phyloP scores from a whole-genome alignment of 2,797 vertebrate genomes.

The Cossypha caffra region DNA sequence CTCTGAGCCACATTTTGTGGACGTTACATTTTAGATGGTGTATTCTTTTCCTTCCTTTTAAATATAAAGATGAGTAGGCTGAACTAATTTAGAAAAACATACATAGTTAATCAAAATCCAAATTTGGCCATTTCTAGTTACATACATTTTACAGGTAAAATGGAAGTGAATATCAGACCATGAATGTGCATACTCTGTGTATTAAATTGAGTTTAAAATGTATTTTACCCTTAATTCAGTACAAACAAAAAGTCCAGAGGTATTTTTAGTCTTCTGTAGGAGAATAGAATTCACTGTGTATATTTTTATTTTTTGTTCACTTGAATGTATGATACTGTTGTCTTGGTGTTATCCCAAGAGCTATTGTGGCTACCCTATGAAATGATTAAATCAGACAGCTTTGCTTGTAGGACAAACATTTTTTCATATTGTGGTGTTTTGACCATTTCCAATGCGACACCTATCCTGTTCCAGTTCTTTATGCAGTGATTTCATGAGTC shows the following conservation, averaged over 20 bases:
- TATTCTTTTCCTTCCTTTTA: background rate
- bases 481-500: conserved; percentile 52
- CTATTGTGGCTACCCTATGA: background rate
- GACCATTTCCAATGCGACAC: conserved; percentile 20
- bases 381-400: conserved; percentile 24
- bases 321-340: background rate
- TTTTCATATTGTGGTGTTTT: background rate
- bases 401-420: conserved; percentile 26
- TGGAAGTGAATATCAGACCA: background rate
- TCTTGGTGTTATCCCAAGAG: conserved; percentile 22
- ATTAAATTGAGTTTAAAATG: background rate
- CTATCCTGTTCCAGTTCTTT: conserved; percentile 19
- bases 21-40: background rate
- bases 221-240: background rate
- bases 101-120: background rate
- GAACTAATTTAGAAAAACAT: background rate
- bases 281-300: background rate
- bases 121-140: background rate
- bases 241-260: background rate
- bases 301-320: background rate
- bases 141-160: background rate
- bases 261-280: background rate
- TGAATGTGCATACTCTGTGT: background rate
- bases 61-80: background rate
- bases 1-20: background rate